phyloP scores from a whole-genome alignment of 1,140 invertebrate species.

The Aporrectodea caliginosa region DNA sequence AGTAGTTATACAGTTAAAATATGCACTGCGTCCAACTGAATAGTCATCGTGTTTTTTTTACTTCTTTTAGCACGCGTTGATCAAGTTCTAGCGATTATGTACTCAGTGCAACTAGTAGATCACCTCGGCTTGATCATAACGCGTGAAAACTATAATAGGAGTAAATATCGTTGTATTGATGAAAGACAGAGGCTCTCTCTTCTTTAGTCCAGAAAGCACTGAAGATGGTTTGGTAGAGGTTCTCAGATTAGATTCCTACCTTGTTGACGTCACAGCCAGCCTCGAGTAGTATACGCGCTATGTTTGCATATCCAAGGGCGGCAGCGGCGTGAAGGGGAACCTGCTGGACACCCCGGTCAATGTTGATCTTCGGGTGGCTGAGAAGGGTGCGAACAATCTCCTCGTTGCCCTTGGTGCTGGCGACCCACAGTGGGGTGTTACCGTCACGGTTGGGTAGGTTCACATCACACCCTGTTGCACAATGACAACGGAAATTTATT shows the following conservation, averaged over 20 bases:
- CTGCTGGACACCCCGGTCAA: constrained; percentile 30
- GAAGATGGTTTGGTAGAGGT: no score
- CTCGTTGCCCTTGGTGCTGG: constrained; percentile 46
- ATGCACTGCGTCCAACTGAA: no score
- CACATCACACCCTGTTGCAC: constrained; percentile 46
- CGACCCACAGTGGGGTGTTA: constrained; percentile 45
- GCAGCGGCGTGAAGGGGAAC: constrained; percentile 48
- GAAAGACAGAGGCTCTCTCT: no score
- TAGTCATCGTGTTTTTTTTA: no score
- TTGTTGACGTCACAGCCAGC: constrained; percentile 48
- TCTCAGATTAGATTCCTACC: constrained; percentile 41
- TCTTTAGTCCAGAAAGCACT: no score
- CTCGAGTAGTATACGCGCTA: constrained; percentile 42
- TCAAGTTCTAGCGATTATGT: no score
- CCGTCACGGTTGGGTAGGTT: constrained; percentile 39
- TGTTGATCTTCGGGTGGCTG: constrained; percentile 34
- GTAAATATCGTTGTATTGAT: no score
- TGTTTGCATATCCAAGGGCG: constrained; percentile 37
- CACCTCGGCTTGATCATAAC: no score
- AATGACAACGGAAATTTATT: constrained; percentile 3
- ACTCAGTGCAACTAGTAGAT: no score
- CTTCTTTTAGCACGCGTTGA: no score
- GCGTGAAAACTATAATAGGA: no score
- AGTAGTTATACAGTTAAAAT: no score
- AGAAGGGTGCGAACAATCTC: constrained; percentile 42